Evolutionary conservation across 2,888 invertebrate genomes (phyloP), one percentile per base, ranked within the genome.

Genomic region (Synanthedon myopaeformis): DNA sequence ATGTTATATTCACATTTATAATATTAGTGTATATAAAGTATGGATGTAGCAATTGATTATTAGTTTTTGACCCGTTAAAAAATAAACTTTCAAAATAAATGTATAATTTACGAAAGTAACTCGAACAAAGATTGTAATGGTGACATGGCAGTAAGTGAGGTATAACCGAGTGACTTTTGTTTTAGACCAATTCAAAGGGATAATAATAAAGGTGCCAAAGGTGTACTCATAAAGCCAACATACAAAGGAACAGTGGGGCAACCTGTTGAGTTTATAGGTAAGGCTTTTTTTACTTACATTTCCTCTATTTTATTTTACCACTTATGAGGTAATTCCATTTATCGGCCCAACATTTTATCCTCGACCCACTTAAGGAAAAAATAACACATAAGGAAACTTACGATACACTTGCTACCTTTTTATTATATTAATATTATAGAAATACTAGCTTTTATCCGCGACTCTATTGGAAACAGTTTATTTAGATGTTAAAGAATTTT

Each of bases 231-330:
- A 53, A 95, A 94, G 68, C 92, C 85, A 57, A 77, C 75, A 41
- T 68, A 76, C 65, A 93, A 94, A 84, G 97, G 97, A 60, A 89
- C 93, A 52, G 91, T 98, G 54, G 96, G 97, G 61, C 92, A 94
- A 76, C 95, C 97, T 53, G 96, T 98, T 53, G 96, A 97, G 82
- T 99, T 99, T 86, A 96, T 97, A 89, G 98, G 97, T 97, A 69
- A 74, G 70, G 41, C 45, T 35, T 35, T 35, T 28, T 35, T 35
- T 35, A 10, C 35, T 35, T 35, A 35, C 35, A 35, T 35, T 35
- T 35, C 35, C 35, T 35, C 35, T 35, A 35, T 45, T 45, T 45
- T 14, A 45, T 45, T 45, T 45, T 13, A 14, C 45, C 45, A 6
- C 45, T 45, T 45, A 45, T 45, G 12, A 13, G 45, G 14, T n/a